Conservation (phyloP, 2,113 vertebrate genomes). For the Coryphaenoides rupestris region DNA sequence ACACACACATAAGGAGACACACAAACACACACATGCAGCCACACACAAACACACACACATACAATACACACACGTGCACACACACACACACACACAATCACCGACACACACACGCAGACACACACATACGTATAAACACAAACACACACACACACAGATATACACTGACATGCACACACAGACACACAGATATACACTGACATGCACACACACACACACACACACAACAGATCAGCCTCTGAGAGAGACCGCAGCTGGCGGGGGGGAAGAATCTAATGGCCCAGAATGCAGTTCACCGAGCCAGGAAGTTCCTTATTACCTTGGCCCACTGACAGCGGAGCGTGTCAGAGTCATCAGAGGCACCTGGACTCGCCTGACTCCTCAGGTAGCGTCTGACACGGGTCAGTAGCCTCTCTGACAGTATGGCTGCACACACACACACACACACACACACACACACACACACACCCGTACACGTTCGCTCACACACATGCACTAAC, state of each 20-base stretch:
- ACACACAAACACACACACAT: constrained; percentile 11
- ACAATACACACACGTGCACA: constrained; percentile 11
- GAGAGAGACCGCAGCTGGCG: constrained; percentile 59
- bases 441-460: constrained; percentile 3
- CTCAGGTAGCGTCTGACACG: constrained; percentile 12
- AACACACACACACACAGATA: constrained; percentile 1
- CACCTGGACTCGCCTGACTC: constrained; percentile 26
- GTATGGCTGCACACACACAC: background rate
- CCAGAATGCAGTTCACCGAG: constrained; percentile 61
- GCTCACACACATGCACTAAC: background rate
- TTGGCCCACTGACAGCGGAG: constrained; percentile 20
- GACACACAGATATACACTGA: constrained; percentile 11
- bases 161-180: background rate
- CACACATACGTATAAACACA: constrained; percentile 1
- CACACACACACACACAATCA: constrained; percentile 1
- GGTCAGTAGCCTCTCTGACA: background rate
- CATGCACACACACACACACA: background rate
- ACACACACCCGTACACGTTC: constrained; percentile 1
- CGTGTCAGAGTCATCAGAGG: constrained; percentile 44
- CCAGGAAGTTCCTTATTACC: constrained; percentile 64
- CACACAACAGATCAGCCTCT: constrained; percentile 17
- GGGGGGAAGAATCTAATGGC: constrained; percentile 60
- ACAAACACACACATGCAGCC: background rate
- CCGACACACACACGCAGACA: constrained; percentile 6
- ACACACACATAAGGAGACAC: no score